Evolutionary conservation across 64 coral and sea anemone genomes (phyloP), one percentile per base, ranked within the genome.

Genomic region (Catalaphyllia jardinei): DNA sequence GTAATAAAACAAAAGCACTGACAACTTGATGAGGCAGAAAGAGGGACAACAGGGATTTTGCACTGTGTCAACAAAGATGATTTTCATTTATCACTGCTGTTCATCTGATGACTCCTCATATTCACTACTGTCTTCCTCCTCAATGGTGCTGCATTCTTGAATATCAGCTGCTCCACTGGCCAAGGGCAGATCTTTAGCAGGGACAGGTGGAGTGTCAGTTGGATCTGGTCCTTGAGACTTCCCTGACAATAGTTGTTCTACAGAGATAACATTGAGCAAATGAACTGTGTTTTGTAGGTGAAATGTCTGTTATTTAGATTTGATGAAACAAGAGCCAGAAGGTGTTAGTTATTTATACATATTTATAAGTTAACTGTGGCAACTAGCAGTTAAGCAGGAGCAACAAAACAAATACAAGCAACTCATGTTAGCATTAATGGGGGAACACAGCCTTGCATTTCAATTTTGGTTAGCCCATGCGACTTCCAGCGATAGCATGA

Each of bases 141-240:
- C 89, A 67, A 95, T 88, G 62, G 89, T 92, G 27, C 82, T 69
- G 24, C 71, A 63, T 10, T 83, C 69, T 73, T 64, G 25, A 57
- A 71, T 31, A 10, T 33, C n/a, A 31, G 71, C 77, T 31, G 20
- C 12, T 60, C 14, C 2, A n/a, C 19, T 63, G 22, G 30, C 35
- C 31, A 74, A 35, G 15, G 52, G 38, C 0, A 29, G 19, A 29
- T 42, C 54, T 71, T 35, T 39, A 42, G 4, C 20, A 30, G n/a
- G 1, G 17, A 71, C 86, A 63, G 54, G 22, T 4, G 85, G 79
- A 62, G 67, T 71, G 62, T 96, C 90, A 89, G 52, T 89, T 0
- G 90, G 94, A 22, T 96, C 94, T 77, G 76, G 79, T 35, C 94
- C 94, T 18, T 80, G 86, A n/a, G 94, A 96, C 83, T 62, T 91